A percentile compares a stretch with the other conserved stretches of the same genome.
Conservation (phyloP, 2,797 vertebrate species). For the Peromyscus melanophrys region DNA sequence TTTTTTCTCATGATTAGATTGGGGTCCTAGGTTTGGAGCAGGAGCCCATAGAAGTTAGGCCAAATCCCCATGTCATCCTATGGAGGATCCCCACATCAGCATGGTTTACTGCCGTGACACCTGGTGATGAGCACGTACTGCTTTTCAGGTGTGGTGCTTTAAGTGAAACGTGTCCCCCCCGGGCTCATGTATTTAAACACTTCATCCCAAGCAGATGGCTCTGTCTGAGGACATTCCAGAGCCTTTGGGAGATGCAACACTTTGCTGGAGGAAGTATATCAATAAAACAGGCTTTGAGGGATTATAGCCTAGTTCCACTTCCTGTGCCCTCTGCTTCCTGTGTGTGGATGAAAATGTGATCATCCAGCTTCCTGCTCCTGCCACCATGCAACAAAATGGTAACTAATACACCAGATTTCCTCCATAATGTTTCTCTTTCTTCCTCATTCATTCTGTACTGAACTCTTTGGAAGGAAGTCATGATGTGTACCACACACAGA, state of each 20-base stretch:
- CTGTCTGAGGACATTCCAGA: neutral
- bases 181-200: neutral
- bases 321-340: neutral
- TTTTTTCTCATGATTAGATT: neutral
- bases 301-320: neutral
- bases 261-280: neutral
- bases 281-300: neutral
- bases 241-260: neutral
- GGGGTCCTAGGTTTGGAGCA: neutral
- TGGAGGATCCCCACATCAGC: accelerated
- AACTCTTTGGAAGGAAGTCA: neutral
- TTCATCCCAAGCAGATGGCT: neutral
- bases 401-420: neutral
- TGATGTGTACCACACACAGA: neutral
- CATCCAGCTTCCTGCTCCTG: neutral
- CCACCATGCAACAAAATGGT: neutral
- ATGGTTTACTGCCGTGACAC: neutral
- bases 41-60: neutral
- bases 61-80: accelerated
- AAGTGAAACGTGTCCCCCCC: too few relatives aligned
- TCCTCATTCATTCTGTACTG: too few relatives aligned
- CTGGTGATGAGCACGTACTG: neutral
- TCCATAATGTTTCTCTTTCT: neutral
- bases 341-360: neutral
- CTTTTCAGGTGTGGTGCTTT: neutral